phyloP scores from a whole-genome alignment of 2,888 invertebrate genomes.

The Papilio gigon region DNA sequence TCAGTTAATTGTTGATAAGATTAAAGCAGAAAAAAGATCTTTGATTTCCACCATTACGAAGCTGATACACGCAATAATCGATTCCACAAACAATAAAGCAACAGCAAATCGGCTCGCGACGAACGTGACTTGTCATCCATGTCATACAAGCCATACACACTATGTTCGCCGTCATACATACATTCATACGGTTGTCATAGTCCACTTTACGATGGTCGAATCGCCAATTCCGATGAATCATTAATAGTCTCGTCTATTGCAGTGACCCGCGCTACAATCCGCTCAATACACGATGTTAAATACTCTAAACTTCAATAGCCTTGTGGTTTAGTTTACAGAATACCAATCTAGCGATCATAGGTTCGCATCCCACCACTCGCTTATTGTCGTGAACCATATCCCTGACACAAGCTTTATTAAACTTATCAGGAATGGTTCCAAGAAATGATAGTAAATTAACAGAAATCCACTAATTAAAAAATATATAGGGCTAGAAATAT shows the following conservation, averaged over 20 bases:
- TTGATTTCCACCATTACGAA: slow-evolving; percentile 18
- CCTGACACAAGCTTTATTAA: too few relatives aligned
- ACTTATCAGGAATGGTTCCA: too few relatives aligned
- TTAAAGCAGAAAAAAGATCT: slow-evolving; percentile 16
- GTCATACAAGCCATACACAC: slow-evolving; percentile 42
- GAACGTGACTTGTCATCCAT: slow-evolving; percentile 48
- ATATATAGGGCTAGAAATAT: slow-evolving; percentile 2
- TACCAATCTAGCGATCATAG: too few relatives aligned
- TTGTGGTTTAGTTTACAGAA: too few relatives aligned
- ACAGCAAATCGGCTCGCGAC: slow-evolving; percentile 45
- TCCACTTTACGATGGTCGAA: slow-evolving; percentile 22
- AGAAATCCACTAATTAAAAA: too few relatives aligned
- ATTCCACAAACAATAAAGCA: slow-evolving; percentile 47
- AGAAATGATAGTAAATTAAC: too few relatives aligned
- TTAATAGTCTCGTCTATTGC: slow-evolving; percentile 30
- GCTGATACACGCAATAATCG: slow-evolving; percentile 18
- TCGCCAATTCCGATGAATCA: slow-evolving; percentile 34
- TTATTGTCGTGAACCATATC: too few relatives aligned
- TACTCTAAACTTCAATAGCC: too few relatives aligned
- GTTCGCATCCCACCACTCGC: too few relatives aligned
- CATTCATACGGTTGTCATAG: slow-evolving; percentile 24
- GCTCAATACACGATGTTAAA: not conserved
- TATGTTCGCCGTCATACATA: slow-evolving; percentile 43
- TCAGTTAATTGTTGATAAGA: not conserved
- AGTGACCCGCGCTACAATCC: slow-evolving; percentile 24